These are phyloP conservation scores for Myotis davidii DNA, from an alignment of 2,113 vertebrate genomes.

Conservation along the genomic window DNA sequence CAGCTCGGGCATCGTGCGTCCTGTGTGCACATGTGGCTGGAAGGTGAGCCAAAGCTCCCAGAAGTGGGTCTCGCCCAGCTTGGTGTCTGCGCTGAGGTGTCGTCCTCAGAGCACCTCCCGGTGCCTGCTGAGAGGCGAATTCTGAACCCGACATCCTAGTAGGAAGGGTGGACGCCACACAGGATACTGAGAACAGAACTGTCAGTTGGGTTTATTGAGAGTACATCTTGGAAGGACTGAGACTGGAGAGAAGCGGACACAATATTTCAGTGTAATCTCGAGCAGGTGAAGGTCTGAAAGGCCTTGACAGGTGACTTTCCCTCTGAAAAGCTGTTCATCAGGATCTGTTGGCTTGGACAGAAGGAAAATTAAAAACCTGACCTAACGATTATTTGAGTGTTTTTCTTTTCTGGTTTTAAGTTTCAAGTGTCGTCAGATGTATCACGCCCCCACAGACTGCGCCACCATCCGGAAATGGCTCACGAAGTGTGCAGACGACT, in stretches of 20 bases:
- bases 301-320: not conserved
- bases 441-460: constrained; percentile 99
- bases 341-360: constrained; percentile 21
- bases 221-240: not conserved
- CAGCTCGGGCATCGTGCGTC: constrained; percentile 7
- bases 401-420: constrained; percentile 80
- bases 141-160: not conserved
- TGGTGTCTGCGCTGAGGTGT: not conserved
- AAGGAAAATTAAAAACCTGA: constrained; percentile 23
- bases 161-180: not conserved
- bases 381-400: constrained; percentile 44
- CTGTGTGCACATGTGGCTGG: not conserved
- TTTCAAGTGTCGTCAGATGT: constrained; percentile 99
- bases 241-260: not conserved
- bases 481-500: constrained; percentile 99
- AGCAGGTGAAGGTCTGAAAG: not conserved
- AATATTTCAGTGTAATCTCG: not conserved
- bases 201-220: not conserved
- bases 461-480: constrained; percentile 98
- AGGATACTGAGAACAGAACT: not conserved
- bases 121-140: not conserved
- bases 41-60: not conserved
- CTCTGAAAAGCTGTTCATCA: not conserved
- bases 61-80: not conserved
- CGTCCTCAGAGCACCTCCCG: not conserved